Base-by-base conservation (phyloP, 2,797 vertebrate species). In the Meda fulgida region DNA sequence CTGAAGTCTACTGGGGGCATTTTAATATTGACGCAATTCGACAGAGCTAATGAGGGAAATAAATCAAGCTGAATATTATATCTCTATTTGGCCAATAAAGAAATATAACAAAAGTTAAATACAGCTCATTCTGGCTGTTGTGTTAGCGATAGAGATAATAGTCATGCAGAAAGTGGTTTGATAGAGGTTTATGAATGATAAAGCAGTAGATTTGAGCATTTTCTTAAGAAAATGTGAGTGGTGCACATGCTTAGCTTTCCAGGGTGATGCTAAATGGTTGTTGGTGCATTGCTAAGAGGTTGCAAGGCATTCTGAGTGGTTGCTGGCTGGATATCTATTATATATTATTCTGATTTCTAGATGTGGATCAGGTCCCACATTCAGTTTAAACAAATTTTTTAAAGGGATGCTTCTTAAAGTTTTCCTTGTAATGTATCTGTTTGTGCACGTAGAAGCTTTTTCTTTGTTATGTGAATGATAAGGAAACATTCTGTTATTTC, bases 21-120 rank as follows among this genome's bases (percentile, higher is more conserved):
- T 83, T 88, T 38, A 60, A 55, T 89, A 81, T 87, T 84, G 84
- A 87, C 60, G 78, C 80, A 86, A 79, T 80, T 78, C 86, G 83
- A 84, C 84, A 88, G 53, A 76, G 85, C 86, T 88, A 88, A 89
- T 87, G 78, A 88, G 76, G 55, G 10, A 63, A 83, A 90, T 88
- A 84, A 84, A 88, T 89, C 88, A 80, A 48, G 81, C 78, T 38
- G 43, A 38, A 83, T 53, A 76, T 83, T 66, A 72, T 40, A 72
- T 23, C n/a, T 76, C 16, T 21, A 76, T 83, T 83, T 83, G 60
- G 34, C 26, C 70, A 83, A 85, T 82, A 63, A 53, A 70, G n/a
- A 48, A 81, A 18, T 36, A 43, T 31, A 43, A 66, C 34, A 55
- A 53, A 80, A 77, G 23, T 63, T 78, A 75, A 40, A 29, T 77